These are phyloP conservation scores for Erannis defoliaria DNA, from an alignment of 2,888 invertebrate species.

Conservation along the genomic window DNA sequence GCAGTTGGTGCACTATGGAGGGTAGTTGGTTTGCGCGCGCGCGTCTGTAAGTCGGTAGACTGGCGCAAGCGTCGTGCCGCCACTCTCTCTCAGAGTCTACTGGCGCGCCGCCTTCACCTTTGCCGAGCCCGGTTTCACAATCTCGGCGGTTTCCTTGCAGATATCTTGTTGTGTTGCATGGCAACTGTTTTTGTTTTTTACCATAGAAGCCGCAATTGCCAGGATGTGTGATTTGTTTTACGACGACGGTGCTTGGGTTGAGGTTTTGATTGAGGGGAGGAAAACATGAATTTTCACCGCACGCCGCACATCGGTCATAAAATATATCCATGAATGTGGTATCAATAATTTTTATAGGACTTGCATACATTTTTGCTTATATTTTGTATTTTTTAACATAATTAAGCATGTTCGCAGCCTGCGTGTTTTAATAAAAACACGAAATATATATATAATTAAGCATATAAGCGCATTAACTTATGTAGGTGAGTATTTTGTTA, in stretches of 20 bases:
- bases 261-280: constrained; percentile 18
- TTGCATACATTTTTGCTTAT: too few species aligned
- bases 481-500: too few species aligned
- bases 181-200: constrained; percentile 72
- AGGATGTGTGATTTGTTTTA: constrained; percentile 43
- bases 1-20: constrained; percentile 57
- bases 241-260: constrained; percentile 26
- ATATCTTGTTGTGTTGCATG: constrained; percentile 84
- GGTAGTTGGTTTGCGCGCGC: constrained; percentile 61
- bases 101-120: constrained; percentile 77
- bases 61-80: constrained; percentile 70
- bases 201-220: constrained; percentile 44
- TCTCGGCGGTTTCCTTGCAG: constrained; percentile 78
- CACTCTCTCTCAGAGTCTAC: constrained; percentile 79
- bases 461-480: too few species aligned
- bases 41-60: constrained; percentile 51
- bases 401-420: too few species aligned
- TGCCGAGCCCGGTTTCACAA: constrained; percentile 78
- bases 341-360: too few species aligned
- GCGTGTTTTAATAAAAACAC: too few species aligned
- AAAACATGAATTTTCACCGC: constrained; percentile 23
- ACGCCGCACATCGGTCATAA: constrained; percentile 5
- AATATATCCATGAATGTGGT: not conserved
- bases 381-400: too few species aligned
- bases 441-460: too few species aligned